These are phyloP conservation scores for Drosophila trapezifrons DNA, from an alignment of 1,140 invertebrate genomes.

Conservation along the genomic window DNA sequence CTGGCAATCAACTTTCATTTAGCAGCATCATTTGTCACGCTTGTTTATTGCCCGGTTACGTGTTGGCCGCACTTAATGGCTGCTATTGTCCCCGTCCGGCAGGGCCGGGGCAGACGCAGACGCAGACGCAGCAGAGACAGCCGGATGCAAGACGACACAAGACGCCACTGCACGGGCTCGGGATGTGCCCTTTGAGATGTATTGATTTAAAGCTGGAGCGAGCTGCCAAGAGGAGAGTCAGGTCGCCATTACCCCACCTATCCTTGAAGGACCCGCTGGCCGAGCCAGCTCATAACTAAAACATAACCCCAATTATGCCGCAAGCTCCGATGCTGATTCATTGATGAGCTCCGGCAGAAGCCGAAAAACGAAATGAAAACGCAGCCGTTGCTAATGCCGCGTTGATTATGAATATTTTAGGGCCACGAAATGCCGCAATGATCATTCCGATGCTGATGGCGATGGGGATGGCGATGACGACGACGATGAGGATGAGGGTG, in stretches of 20 bases:
- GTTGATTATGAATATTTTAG: slow-evolving; percentile 81
- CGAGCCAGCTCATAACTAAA: slow-evolving; percentile 49
- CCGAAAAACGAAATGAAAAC: slow-evolving; percentile 52
- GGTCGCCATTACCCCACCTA: neutral
- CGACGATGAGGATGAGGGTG: slow-evolving; percentile 25
- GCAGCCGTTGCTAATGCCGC: slow-evolving; percentile 63
- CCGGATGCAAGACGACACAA: slow-evolving; percentile 13
- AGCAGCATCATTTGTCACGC: slow-evolving; percentile 81
- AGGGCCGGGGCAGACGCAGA: no score
- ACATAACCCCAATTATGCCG: slow-evolving; percentile 59
- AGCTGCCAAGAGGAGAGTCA: neutral
- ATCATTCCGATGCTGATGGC: slow-evolving; percentile 28
- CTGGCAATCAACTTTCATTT: slow-evolving; percentile 82
- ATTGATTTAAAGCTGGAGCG: slow-evolving; percentile 37
- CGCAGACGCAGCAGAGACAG: neutral
- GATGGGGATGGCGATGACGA: slow-evolving; percentile 27
- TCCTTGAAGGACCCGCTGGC: neutral
- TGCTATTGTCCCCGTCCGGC: slow-evolving; percentile 65
- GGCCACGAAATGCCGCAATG: slow-evolving; percentile 23
- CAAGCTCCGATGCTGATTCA: slow-evolving; percentile 49
- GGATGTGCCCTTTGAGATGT: slow-evolving; percentile 17
- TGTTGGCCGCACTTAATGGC: slow-evolving; percentile 76
- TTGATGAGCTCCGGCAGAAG: slow-evolving; percentile 43
- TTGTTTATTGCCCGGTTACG: slow-evolving; percentile 81
- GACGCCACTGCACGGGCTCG: slow-evolving; percentile 11